Conservation (phyloP, 2,888 invertebrate species). For the Keiferia lycopersicella region DNA sequence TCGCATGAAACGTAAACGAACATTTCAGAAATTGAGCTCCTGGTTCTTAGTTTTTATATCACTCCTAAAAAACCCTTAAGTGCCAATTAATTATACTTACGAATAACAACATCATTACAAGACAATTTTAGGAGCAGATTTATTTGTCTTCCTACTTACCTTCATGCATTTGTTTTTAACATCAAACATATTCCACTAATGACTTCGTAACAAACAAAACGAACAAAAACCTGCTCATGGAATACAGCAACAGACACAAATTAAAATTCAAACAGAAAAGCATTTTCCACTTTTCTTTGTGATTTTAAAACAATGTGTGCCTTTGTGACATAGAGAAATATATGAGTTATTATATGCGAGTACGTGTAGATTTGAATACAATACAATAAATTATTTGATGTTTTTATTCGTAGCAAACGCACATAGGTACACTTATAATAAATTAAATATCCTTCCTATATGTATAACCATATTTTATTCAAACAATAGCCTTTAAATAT, state of each 20-base stretch:
- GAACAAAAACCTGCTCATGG: slow-evolving; percentile 23
- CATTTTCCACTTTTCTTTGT: slow-evolving; percentile 46
- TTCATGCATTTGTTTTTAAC: slow-evolving; percentile 9
- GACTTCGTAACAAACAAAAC: slow-evolving; percentile 29
- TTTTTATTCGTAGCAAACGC: too few relatives aligned
- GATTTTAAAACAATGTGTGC: slow-evolving; percentile 41
- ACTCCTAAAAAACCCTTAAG: too few relatives aligned
- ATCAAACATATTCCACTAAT: slow-evolving; percentile 23
- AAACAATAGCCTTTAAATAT: too few relatives aligned
- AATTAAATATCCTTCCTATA: too few relatives aligned
- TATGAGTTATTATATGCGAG: background rate
- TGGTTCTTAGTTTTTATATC: too few relatives aligned
- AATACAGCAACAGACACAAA: slow-evolving; percentile 28
- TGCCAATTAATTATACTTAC: too few relatives aligned
- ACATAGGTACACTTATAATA: too few relatives aligned
- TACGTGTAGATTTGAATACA: background rate
- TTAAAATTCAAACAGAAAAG: slow-evolving; percentile 44
- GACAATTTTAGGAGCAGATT: background rate
- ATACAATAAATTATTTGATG: background rate
- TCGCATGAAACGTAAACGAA: too few relatives aligned
- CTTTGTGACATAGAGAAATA: slow-evolving; percentile 26
- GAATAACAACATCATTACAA: background rate
- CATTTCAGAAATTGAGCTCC: too few relatives aligned
- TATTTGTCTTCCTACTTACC: background rate
- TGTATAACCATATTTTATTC: too few relatives aligned